These are phyloP conservation scores for Halocynthia roretzi DNA, from an alignment of 23 tunicate genomes.

Conservation along the genomic window DNA sequence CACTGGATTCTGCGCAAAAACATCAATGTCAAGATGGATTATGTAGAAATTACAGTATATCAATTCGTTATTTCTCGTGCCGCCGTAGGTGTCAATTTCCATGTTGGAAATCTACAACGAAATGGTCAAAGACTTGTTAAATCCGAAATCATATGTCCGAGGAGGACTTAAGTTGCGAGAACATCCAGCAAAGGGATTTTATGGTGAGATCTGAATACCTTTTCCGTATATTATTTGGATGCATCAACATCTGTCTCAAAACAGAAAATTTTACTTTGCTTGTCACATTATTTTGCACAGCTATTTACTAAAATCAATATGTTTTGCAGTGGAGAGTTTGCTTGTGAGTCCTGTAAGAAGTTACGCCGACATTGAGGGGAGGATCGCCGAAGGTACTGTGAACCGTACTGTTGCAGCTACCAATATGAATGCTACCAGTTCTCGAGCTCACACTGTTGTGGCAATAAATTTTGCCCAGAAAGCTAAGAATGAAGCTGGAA, in stretches of 20 bases:
- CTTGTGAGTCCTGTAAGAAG: conserved; percentile 69
- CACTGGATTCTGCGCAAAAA: not conserved
- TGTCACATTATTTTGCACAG: not conserved
- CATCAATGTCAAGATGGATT: not conserved
- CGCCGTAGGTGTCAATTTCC: conserved; percentile 61
- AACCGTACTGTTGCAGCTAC: conserved; percentile 90
- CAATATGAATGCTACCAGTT: conserved; percentile 93
- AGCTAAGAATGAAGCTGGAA: conserved; percentile 60
- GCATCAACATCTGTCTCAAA: not conserved
- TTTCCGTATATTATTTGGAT: no score
- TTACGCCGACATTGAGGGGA: conserved; percentile 58
- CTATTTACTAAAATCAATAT: not conserved
- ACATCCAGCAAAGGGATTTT: conserved; percentile 85
- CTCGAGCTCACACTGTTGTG: conserved; percentile 87
- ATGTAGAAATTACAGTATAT: no score
- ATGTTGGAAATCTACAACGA: conserved; percentile 95
- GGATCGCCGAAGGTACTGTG: conserved; percentile 73
- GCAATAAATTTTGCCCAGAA: conserved; percentile 85
- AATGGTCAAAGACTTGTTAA: conserved; percentile 73
- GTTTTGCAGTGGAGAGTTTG: conserved; percentile 50
- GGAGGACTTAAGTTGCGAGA: conserved; percentile 87
- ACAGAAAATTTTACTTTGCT: not conserved
- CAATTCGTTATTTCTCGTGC: no score
- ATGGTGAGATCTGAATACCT: conserved; percentile 35
- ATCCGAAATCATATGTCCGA: conserved; percentile 46